Percentiles rank a stretch among this genome's conserved stretches.
Conservation (phyloP, 2,113 vertebrate genomes). For the Lycocorax pyrrhopterus region DNA sequence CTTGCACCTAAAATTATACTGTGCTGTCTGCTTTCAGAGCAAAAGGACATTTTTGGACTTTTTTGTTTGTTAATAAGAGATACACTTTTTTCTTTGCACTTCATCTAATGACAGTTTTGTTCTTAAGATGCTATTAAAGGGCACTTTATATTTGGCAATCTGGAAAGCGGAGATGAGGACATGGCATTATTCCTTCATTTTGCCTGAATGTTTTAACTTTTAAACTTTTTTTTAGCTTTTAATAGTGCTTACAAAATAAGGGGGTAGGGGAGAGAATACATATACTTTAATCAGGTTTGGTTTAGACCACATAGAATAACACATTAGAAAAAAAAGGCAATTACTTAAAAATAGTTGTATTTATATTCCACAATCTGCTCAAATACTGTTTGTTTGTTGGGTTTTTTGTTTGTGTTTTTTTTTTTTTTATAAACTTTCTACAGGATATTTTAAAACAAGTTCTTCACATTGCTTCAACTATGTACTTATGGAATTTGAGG, state of each 20-base stretch:
- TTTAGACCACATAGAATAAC: conserved; percentile 73
- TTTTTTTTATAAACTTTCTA: conserved; percentile 78
- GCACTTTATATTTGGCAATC: conserved; percentile 49
- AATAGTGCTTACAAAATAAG: conserved; percentile 61
- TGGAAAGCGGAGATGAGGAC: conserved; percentile 10
- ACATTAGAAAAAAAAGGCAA: conserved; percentile 73
- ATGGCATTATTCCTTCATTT: conserved; percentile 38
- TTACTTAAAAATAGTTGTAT: conserved; percentile 84
- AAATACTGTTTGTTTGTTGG: conserved; percentile 74
- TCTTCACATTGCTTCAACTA: conserved; percentile 77
- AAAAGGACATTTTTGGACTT: conserved; percentile 29
- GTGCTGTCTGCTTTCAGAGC: conserved; percentile 23
- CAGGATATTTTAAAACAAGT: conserved; percentile 76
- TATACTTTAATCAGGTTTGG: conserved; percentile 63
- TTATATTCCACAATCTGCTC: conserved; percentile 81
- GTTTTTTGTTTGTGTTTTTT: neutral
- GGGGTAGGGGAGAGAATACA: conserved; percentile 25
- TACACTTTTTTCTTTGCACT: conserved; percentile 1
- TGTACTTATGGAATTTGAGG: conserved; percentile 72
- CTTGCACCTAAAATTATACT: conserved; percentile 51
- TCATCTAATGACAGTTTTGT: conserved; percentile 47
- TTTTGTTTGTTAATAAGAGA: neutral
- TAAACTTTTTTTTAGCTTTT: conserved; percentile 23
- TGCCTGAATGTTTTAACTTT: conserved; percentile 14
- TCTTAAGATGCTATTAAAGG: conserved; percentile 38